Conservation (phyloP, 2,797 vertebrate genomes). For the Coracias cyanogaster region DNA sequence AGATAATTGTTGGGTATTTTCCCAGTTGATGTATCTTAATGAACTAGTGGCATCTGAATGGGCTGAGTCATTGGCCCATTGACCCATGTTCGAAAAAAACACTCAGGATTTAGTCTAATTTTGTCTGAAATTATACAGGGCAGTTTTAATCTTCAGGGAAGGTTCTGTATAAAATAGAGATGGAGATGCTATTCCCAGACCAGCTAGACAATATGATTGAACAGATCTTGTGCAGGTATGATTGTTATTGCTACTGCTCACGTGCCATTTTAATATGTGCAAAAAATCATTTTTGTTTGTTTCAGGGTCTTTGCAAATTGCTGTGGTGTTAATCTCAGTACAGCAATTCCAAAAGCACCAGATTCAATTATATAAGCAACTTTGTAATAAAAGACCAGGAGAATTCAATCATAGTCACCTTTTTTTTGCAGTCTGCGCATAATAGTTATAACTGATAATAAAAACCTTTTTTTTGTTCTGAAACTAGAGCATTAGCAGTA, state of each 20-base stretch:
- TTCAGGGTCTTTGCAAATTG: not conserved
- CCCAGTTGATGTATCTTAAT: not conserved
- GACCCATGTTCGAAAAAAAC: not conserved
- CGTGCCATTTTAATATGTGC: not conserved
- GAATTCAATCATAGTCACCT: not conserved
- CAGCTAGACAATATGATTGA: not conserved
- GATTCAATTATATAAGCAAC: not conserved
- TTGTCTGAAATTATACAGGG: not conserved
- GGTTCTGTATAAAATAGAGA: not conserved
- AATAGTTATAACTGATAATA: constrained; percentile 50
- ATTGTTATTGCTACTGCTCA: not conserved
- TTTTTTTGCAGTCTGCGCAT: constrained; percentile 8
- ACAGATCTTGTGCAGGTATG: not conserved
- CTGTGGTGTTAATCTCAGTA: not conserved
- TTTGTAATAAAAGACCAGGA: not conserved
- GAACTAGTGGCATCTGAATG: not conserved
- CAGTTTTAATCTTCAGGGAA: not conserved
- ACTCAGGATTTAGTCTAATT: not conserved
- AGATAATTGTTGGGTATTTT: not conserved
- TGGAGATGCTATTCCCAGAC: not conserved
- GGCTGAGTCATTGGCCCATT: not conserved
- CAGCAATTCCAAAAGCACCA: not conserved
- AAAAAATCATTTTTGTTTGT: not conserved
- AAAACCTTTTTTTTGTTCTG: not conserved
- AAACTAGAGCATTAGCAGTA: constrained; percentile 53